Conservation (phyloP, 2,113 vertebrate genomes). For the Hyperopisus bebe region DNA sequence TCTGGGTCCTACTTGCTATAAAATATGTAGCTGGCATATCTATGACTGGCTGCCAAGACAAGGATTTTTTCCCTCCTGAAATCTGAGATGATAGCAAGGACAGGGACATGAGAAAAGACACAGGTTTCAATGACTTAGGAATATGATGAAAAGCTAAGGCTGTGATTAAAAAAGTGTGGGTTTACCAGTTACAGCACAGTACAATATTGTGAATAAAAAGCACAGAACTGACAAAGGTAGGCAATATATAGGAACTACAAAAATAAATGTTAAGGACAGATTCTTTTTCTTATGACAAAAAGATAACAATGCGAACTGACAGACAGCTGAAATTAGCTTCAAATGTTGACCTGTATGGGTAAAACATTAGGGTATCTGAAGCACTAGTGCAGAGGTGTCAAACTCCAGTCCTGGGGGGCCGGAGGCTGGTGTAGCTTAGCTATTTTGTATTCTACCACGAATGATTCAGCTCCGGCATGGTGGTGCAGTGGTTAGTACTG, state of each 20-base stretch:
- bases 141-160: neutral
- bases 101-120: neutral
- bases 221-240: neutral
- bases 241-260: neutral
- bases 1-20: neutral
- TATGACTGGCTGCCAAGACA: neutral
- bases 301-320: neutral
- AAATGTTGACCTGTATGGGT: neutral
- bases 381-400: no score
- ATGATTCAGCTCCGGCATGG: no score
- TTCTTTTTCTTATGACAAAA: neutral
- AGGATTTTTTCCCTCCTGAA: neutral
- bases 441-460: no score
- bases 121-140: neutral
- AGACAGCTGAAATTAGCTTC: neutral
- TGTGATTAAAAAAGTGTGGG: neutral
- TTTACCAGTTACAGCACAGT: neutral
- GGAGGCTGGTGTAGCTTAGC: no score
- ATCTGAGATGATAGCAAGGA: neutral
- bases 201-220: neutral
- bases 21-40: neutral
- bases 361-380: neutral
- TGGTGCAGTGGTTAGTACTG: no score
- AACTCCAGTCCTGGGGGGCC: no score
- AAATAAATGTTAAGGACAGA: neutral